Base-by-base conservation (phyloP, 35 echinoderm and acorn worm species). In the Holothuria glaberrima region DNA sequence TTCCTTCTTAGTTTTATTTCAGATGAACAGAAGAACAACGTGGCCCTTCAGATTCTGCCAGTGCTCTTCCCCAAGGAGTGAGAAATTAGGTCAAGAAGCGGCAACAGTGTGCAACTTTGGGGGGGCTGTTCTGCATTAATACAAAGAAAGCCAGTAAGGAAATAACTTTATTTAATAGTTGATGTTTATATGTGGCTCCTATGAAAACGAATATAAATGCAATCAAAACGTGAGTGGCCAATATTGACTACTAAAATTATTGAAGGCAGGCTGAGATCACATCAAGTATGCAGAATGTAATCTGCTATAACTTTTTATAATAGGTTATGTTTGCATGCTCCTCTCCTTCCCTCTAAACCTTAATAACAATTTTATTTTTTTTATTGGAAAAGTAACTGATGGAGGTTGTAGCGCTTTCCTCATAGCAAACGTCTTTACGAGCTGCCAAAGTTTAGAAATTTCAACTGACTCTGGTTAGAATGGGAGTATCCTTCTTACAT, bases 11-110 rank as follows among this genome's bases (percentile, higher is more conserved):
- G 66, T 69, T 5, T 69, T 26, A 69, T 69, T 69, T 69, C n/a
- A 69, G 66, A 69, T 69, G n/a, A 69, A 69, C 66, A 69, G n/a
- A 69, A 69, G 25, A 69, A 22, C n/a, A 69, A 69, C 66, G 25
- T 69, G 17, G 66, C 66, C 16, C 16, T 69, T 69, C 66, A 69
- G 25, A 69, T 69, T 22, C 66, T 69, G 16, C 66, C 66, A 20
- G 4, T 69, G 25, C n/a, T 69, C 66, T 69, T 69, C 66, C 66
- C 36, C 36, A 2, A 41, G 36, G 36, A 41, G 36, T 41, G 2
- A 41, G 36, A 7, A 41, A 41, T 4, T 41, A n/a, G n/a, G n/a
- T 41, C 36, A 41, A 41, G 36, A 41, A 41, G 36, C 36, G 36
- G 36, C 36, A 41, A 7, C 2, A 41, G 36, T 7, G 36, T 41